Evolutionary conservation across 2,888 invertebrate genomes (phyloP).

Genomic region (Siphonodentalium dalli): DNA sequence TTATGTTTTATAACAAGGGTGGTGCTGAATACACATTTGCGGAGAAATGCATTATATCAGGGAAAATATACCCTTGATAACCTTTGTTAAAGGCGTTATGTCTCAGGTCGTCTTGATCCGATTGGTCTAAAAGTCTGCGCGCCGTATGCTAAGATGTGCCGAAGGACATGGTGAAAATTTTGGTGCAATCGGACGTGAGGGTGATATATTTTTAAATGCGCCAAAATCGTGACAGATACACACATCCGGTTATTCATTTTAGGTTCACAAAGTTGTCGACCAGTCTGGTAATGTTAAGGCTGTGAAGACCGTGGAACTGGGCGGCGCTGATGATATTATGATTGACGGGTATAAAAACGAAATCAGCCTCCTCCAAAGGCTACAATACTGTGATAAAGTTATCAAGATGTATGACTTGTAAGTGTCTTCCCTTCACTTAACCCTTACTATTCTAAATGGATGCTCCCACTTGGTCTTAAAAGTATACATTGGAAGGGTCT

Average conservation of each 20-base stretch:
- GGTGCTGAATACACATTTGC: too few species aligned
- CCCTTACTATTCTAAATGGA: background rate
- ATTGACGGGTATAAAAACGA: slow-evolving; percentile 87
- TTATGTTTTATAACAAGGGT: too few species aligned
- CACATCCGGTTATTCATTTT: slow-evolving; percentile 6
- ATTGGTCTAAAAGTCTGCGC: too few species aligned
- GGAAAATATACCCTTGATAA: too few species aligned
- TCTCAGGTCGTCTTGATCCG: too few species aligned
- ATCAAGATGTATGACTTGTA: slow-evolving; percentile 87
- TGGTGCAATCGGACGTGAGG: too few species aligned
- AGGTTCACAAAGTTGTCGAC: slow-evolving; percentile 73
- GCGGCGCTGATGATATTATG: slow-evolving; percentile 73
- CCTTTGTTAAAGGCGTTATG: too few species aligned
- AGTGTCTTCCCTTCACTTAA: slow-evolving; percentile 65
- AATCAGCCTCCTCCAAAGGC: slow-evolving; percentile 79
- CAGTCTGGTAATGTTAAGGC: slow-evolving; percentile 71
- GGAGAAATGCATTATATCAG: too few species aligned
- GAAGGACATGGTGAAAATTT: too few species aligned
- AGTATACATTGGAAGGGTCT: background rate
- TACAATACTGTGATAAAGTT: slow-evolving; percentile 84
- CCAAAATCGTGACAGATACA: background rate
- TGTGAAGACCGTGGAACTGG: slow-evolving; percentile 84
- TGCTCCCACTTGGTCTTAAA: background rate
- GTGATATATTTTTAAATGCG: background rate
- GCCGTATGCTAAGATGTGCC: too few species aligned